phyloP scores from a whole-genome alignment of 2,888 invertebrate genomes.

The Melanotus villosus region DNA sequence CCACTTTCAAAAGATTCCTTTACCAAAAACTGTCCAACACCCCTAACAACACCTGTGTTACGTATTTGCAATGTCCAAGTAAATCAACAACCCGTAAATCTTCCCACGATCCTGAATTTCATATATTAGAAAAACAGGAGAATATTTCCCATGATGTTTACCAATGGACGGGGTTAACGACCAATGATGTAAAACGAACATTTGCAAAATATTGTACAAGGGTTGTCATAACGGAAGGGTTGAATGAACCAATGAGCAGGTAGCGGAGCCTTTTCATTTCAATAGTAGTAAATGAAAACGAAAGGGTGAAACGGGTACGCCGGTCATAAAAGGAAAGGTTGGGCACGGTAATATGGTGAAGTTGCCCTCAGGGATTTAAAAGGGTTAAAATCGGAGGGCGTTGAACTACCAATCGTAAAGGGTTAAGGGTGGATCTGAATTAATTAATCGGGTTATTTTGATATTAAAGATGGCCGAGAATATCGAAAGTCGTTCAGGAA shows the following conservation, averaged over 20 bases:
- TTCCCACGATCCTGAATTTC: conserved; percentile 39
- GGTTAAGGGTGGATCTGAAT: conserved; percentile 57
- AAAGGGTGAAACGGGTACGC: conserved; percentile 51
- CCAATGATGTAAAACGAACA: conserved; percentile 50
- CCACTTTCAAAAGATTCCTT: too few species aligned
- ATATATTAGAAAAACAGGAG: conserved; percentile 34
- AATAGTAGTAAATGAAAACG: conserved; percentile 51
- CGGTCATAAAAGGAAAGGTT: conserved; percentile 40
- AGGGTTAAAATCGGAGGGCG: conserved; percentile 49
- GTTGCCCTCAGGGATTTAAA: conserved; percentile 36
- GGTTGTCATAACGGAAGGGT: conserved; percentile 48
- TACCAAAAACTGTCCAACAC: background rate
- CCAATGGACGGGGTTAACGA: conserved; percentile 56
- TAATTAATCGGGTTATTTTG: conserved; percentile 51
- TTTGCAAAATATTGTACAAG: conserved; percentile 44
- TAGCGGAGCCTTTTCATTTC: conserved; percentile 56
- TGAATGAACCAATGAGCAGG: conserved; percentile 55
- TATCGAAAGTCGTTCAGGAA: background rate
- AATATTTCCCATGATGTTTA: conserved; percentile 32
- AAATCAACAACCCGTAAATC: conserved; percentile 30
- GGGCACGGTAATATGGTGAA: conserved; percentile 30
- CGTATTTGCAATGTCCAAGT: conserved; percentile 18
- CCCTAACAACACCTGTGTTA: conserved; percentile 7
- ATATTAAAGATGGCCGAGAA: conserved; percentile 35
- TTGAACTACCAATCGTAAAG: conserved; percentile 55